Conservation (phyloP, 2,888 invertebrate species). For the Xestia sexstrigata region DNA sequence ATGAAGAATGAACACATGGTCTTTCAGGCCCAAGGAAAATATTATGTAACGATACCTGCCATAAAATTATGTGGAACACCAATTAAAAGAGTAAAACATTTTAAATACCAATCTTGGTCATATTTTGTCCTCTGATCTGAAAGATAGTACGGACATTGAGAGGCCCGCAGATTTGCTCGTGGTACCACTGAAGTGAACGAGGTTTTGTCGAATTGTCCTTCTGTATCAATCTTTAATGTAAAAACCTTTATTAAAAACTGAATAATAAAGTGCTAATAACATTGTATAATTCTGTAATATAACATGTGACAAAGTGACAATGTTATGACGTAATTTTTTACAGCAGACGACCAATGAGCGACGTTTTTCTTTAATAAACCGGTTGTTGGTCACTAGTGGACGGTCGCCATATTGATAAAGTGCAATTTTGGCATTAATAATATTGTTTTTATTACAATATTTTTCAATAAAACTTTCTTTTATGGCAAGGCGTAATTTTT, state of each 20-base stretch:
- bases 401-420: constrained; percentile 11
- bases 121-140: no score
- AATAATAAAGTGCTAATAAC: constrained; percentile 57
- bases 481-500: background rate
- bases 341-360: background rate
- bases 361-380: constrained; percentile 6
- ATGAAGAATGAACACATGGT: no score
- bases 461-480: constrained; percentile 27
- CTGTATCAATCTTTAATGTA: background rate
- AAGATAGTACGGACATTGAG: no score
- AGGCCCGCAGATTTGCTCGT: no score
- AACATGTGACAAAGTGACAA: constrained; percentile 39
- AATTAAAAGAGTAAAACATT: no score
- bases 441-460: constrained; percentile 21
- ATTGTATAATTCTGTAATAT: constrained; percentile 48
- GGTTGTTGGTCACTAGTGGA: background rate
- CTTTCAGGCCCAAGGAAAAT: no score
- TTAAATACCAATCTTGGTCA: no score
- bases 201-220: background rate
- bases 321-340: constrained; percentile 46
- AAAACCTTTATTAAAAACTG: constrained; percentile 45
- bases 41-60: no score
- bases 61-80: no score
- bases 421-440: constrained; percentile 20
- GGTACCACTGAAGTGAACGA: no score